Conservation (phyloP, 2,113 vertebrate genomes). For the Bombycilla garrulus region DNA sequence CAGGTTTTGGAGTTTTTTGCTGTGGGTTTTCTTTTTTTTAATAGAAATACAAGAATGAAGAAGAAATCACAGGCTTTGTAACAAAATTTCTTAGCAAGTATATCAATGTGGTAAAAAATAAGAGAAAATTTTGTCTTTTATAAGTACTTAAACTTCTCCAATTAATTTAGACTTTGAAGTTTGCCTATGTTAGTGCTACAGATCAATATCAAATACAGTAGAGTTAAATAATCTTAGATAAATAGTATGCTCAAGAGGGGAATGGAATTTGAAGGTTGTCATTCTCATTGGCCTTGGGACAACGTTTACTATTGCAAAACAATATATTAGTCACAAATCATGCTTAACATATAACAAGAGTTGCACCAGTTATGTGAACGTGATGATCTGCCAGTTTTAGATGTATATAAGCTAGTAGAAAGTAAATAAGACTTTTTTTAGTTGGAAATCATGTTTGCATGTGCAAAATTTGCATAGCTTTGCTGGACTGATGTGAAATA, state of each 20-base stretch:
- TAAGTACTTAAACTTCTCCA: background rate
- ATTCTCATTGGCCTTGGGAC: background rate
- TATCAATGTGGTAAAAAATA: background rate
- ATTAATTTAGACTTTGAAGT: slow-evolving; percentile 19
- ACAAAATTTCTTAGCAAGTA: background rate
- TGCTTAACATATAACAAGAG: background rate
- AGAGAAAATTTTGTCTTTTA: background rate
- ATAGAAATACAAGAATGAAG: slow-evolving; percentile 1
- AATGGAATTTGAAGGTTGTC: background rate
- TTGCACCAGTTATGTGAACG: background rate
- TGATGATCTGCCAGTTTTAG: background rate
- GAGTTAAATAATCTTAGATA: slow-evolving; percentile 8
- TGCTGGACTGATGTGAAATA: slow-evolving; percentile 30
- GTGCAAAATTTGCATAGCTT: slow-evolving; percentile 15
- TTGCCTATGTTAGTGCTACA: background rate
- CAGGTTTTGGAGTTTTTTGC: background rate
- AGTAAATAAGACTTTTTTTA: background rate
- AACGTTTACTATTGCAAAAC: slow-evolving; percentile 36
- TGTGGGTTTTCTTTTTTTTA: background rate
- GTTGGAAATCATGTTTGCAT: background rate
- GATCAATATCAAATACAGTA: background rate
- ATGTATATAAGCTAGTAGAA: background rate
- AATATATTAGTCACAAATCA: background rate
- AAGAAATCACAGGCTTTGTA: slow-evolving; percentile 11
- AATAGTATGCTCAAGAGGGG: background rate